Evolutionary conservation across 2,113 vertebrate genomes (phyloP), one percentile per base, ranked within the genome.

Genomic region (Neotoma lepida): DNA sequence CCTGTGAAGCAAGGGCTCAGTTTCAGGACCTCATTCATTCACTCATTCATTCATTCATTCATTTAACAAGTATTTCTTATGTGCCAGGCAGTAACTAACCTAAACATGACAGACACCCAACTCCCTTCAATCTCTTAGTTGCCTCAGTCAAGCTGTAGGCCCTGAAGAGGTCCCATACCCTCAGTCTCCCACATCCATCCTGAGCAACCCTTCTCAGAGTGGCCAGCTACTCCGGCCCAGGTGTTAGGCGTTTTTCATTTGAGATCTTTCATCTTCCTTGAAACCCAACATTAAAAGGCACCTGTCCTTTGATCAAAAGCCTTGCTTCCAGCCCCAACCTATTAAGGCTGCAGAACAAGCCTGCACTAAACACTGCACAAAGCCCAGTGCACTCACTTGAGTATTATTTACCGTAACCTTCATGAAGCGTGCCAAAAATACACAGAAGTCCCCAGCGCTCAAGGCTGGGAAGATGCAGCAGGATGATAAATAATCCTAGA

Each of bases 401-500:
- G 91, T 96, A 26, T 85, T 96, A 97, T 96, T 97, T 97, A 97
- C 96, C 64, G 88, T 94, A 92, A 82, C 95, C 77, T 94, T 93
- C 77, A 22, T 89, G 86, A 94, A 96, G 77, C n/a, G 58, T 84
- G 95, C 94, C 84, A 86, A 88, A 95, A 97, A 97, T 63, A 96
- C 95, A 44, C 82, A 86, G n/a, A 96, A 93, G 94, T 90, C 97
- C 96, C 89, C 92, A 93, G 17, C 33, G 89, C 91, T 84, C 44
- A 86, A 41, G 73, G 89, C 96, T 97, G 96, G 81, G 87, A 96
- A 96, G 90, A 97, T 97, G 97, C 89, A 74, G 95, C 96, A 0
- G 81, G 92, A 93, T 92, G 97, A 97, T 97, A 97, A 98, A 98
- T 96, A 54, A 96, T 97, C 97, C 98, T 97, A 97, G 97, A 97